Evolutionary conservation across 2,888 invertebrate genomes (phyloP).

Genomic region (Clanis bilineata): DNA sequence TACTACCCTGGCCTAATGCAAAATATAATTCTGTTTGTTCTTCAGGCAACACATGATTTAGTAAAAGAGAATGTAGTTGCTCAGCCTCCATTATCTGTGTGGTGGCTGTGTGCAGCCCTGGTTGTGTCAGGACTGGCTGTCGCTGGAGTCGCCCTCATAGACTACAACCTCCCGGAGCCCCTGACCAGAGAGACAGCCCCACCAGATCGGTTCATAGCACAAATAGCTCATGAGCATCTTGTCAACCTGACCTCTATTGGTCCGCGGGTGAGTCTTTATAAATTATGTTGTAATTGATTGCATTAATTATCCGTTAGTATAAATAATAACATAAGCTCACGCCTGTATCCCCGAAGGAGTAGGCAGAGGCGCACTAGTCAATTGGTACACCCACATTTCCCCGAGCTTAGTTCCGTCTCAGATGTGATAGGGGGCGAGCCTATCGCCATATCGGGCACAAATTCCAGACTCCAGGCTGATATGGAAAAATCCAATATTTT

Average conservation of each 20-base stretch:
- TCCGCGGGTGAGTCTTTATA: conserved; percentile 64
- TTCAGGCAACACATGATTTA: conserved; percentile 20
- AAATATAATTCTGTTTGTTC: not conserved
- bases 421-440: no score
- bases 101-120: conserved; percentile 75
- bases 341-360: no score
- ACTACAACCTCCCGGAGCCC: conserved; percentile 81
- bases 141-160: conserved; percentile 79
- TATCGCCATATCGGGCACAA: no score
- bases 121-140: conserved; percentile 75
- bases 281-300: not conserved
- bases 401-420: no score
- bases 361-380: no score
- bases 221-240: conserved; percentile 85
- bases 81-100: conserved; percentile 39
- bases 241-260: conserved; percentile 84
- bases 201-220: conserved; percentile 66
- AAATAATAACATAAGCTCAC: no score
- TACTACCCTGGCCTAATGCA: no score
- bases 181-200: conserved; percentile 42
- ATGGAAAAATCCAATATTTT: no score
- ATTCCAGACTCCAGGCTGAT: no score
- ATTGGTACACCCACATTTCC: no score
- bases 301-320: not conserved
- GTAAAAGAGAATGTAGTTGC: conserved; percentile 52